Evolutionary conservation across 2,797 vertebrate genomes (phyloP).

Genomic region (Characodon lateralis): DNA sequence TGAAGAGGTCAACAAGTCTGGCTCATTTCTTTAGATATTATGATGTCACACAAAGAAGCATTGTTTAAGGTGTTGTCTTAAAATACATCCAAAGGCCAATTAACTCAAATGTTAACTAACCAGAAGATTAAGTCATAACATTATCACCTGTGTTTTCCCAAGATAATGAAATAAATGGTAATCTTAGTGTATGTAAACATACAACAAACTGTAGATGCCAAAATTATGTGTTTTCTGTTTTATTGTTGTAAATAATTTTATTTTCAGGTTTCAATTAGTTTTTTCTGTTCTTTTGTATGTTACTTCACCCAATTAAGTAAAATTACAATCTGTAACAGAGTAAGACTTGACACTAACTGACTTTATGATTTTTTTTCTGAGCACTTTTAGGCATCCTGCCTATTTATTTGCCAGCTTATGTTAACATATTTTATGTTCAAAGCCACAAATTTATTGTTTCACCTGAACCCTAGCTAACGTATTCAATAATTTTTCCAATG

Average conservation of each 20-base stretch:
- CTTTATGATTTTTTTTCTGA: background rate
- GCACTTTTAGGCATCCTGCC: background rate
- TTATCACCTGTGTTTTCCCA: too few species aligned
- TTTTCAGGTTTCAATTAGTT: background rate
- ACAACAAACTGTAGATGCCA: background rate
- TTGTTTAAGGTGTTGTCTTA: too few species aligned
- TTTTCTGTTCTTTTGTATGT: background rate
- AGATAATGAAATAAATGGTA: too few species aligned
- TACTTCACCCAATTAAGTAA: background rate
- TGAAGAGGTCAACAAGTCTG: too few species aligned
- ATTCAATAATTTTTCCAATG: constrained; percentile 25
- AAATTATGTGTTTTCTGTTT: background rate
- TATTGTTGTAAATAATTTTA: background rate
- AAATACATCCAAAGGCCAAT: too few species aligned
- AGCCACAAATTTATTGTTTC: background rate
- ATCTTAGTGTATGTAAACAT: too few species aligned
- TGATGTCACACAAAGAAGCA: too few species aligned
- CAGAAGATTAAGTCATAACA: too few species aligned
- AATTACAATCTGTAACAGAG: background rate
- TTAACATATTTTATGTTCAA: background rate
- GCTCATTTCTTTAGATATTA: too few species aligned
- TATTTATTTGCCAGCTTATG: background rate
- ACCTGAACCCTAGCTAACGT: constrained; percentile 5
- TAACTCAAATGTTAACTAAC: too few species aligned
- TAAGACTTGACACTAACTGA: background rate